A percentile compares a stretch with the other conserved stretches of the same genome.
These are phyloP conservation scores for Samia ricini DNA, from an alignment of 1,140 invertebrate genomes.

Conservation along the genomic window DNA sequence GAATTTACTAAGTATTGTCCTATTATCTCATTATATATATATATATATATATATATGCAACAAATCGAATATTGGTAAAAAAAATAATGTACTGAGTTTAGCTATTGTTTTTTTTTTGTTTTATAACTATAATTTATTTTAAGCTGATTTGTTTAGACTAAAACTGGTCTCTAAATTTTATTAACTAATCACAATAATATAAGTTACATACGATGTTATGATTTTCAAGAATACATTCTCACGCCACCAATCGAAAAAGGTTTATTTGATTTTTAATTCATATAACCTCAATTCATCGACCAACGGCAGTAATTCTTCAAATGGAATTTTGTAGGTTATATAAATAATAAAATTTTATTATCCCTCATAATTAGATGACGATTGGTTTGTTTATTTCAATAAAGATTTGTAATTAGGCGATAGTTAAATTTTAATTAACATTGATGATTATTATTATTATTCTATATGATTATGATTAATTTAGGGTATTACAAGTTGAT, in stretches of 20 bases:
- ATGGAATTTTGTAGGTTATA: conserved; percentile 1
- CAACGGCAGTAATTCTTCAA: neutral
- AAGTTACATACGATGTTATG: too few species aligned
- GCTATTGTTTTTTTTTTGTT: too few species aligned
- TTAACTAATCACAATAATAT: too few species aligned
- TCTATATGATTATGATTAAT: neutral
- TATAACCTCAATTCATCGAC: neutral
- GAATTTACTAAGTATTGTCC: too few species aligned
- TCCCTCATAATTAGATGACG: conserved; percentile 4
- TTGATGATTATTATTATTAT: neutral
- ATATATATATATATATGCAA: too few species aligned
- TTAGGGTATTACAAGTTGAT: neutral
- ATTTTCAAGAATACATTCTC: too few species aligned
- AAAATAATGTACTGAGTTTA: too few species aligned
- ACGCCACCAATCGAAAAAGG: neutral
- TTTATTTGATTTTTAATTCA: neutral
- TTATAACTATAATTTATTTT: too few species aligned
- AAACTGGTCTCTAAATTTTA: too few species aligned
- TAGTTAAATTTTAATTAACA: neutral
- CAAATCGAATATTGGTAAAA: too few species aligned
- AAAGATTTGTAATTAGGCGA: neutral
- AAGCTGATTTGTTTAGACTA: too few species aligned
- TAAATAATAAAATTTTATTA: conserved; percentile 2
- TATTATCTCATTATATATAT: too few species aligned
- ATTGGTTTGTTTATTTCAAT: conserved; percentile 2